phyloP scores from a whole-genome alignment of 1,140 invertebrate species.

The Antheraea pernyi region DNA sequence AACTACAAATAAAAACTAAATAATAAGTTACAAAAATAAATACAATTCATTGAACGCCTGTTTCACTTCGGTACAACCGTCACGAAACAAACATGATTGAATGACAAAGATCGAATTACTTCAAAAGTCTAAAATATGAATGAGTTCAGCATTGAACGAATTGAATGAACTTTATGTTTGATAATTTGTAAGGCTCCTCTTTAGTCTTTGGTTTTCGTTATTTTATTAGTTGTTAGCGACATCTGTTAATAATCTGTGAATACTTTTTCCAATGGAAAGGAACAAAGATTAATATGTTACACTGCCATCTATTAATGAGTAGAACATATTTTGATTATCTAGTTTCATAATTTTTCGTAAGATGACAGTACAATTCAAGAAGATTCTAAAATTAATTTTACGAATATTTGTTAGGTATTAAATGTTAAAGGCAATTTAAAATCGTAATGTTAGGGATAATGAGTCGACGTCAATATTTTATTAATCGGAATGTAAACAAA shows the following conservation, averaged over 20 bases:
- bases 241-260: slow-evolving; percentile 7
- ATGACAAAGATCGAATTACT: slow-evolving; percentile 6
- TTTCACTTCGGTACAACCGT: slow-evolving; percentile 22
- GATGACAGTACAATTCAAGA: no score
- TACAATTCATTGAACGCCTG: slow-evolving; percentile 27
- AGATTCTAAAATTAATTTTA: no score
- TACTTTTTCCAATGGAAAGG: background rate
- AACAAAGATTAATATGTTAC: background rate
- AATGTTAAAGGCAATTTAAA: background rate
- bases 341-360: no score
- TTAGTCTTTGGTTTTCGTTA: slow-evolving; percentile 3
- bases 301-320: background rate
- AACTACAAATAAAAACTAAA: background rate
- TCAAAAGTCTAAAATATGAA: slow-evolving; percentile 15
- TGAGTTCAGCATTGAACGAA: background rate
- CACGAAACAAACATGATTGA: background rate
- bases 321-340: background rate
- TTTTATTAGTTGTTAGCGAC: slow-evolving; percentile 7
- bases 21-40: background rate
- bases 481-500: slow-evolving; percentile 1
- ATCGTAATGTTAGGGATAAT: background rate
- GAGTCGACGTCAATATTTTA: background rate
- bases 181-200: background rate
- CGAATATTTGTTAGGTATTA: no score
- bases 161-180: background rate